These are phyloP conservation scores for Cheilinus undulatus DNA, from an alignment of 2,113 vertebrate species.

Conservation along the genomic window DNA sequence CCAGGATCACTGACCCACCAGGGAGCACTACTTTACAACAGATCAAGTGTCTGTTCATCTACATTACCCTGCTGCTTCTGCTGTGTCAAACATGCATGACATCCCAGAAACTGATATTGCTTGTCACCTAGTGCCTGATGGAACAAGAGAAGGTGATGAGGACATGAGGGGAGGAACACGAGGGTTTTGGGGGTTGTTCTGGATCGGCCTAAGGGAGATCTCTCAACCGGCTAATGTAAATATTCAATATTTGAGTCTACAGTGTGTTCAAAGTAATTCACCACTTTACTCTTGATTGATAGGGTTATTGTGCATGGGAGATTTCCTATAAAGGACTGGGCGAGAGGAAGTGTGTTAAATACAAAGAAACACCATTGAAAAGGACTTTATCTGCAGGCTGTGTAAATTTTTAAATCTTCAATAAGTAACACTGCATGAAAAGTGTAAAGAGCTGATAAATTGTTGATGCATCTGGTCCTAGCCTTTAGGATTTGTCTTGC, in stretches of 20 bases:
- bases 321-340: too few relatives aligned
- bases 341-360: slow-evolving; percentile 15
- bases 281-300: slow-evolving; percentile 68
- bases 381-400: too few relatives aligned
- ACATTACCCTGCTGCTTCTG: slow-evolving; percentile 37
- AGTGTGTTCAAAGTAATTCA: slow-evolving; percentile 65
- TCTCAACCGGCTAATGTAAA: slow-evolving; percentile 81
- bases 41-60: slow-evolving; percentile 63
- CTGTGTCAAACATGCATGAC: slow-evolving; percentile 59
- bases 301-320: too few relatives aligned
- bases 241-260: slow-evolving; percentile 74
- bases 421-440: too few relatives aligned
- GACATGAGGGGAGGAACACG: too few relatives aligned
- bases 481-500: too few relatives aligned
- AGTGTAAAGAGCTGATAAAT: too few relatives aligned
- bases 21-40: slow-evolving; percentile 6
- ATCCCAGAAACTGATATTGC: slow-evolving; percentile 16
- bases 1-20: slow-evolving; percentile 24
- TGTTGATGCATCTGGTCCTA: too few relatives aligned
- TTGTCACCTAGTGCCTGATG: slow-evolving; percentile 3
- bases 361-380: slow-evolving; percentile 7
- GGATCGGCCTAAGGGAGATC: slow-evolving; percentile 58
- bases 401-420: too few relatives aligned
- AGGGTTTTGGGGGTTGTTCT: too few relatives aligned
- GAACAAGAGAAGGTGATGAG: slow-evolving; percentile 61